Evolutionary conservation across 1,140 invertebrate species (phyloP), one percentile per base, ranked within the genome.

Genomic region (Pachypsylla venusta): DNA sequence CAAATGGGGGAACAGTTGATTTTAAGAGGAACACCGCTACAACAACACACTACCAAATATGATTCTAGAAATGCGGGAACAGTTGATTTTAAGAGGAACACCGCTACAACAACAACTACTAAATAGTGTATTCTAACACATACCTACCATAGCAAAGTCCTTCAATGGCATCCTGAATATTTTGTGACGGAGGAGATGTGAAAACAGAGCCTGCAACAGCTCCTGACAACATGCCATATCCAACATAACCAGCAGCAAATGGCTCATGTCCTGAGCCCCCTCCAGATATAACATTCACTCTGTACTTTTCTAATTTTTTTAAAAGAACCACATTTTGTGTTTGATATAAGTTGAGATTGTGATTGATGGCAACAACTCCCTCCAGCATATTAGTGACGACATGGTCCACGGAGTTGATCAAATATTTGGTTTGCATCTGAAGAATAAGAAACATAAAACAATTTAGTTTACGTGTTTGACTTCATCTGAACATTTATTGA

Each of bases 211-310:
- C 89, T 54, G 79, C 77, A 13, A 92, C 78, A 12, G 84, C 79
- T 2, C 79, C 87, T 40, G 79, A 81, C 53, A 91, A 68, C 80
- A 89, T 83, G 3, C 87, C 87, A 28, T 68, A 58, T 0, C 88
- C 89, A 35, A 92, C 83, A 66, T 82, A 87, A 58, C 83, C 84
- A 73, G 79, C 78, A 62, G 78, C 74, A 71, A 85, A 85, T 14
- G 89, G 89, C 70, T 93, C 89, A 68, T 92, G 89, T 3, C 89
- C 89, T 19, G 86, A 87, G 19, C 89, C 88, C 22, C 89, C 89
- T 2, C 88, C 89, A 61, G 79, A 79, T n/a, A 92, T 70, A 1
- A 91, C 59, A 1, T 79, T 77, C 5, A 90, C 86, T 67, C 79
- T 79, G 13, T 75, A 12, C 30, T 35, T 35, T 16, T 35, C 10